phyloP scores from a whole-genome alignment of 2,888 invertebrate genomes.

The Nephrotoma flavescens region DNA sequence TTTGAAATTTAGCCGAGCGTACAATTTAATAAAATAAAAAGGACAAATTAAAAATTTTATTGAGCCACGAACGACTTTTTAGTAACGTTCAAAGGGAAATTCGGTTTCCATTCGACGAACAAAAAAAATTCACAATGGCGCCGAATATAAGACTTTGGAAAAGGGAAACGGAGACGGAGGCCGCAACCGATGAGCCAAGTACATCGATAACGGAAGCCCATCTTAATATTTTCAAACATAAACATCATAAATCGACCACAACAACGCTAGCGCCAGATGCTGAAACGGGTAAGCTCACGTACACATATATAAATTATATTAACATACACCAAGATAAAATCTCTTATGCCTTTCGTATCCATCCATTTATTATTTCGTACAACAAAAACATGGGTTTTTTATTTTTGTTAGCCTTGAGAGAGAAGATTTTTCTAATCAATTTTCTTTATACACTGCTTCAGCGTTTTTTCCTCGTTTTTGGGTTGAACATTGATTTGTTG shows the following conservation, averaged over 20 bases:
- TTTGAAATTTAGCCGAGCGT: not conserved
- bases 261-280: not conserved
- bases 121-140: slow-evolving; percentile 11
- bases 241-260: not conserved
- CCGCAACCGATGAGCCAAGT: not conserved
- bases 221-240: not conserved
- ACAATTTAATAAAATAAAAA: not conserved
- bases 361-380: not conserved
- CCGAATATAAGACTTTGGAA: slow-evolving; percentile 13
- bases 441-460: not conserved
- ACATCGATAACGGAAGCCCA: not conserved
- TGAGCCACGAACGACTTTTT: not conserved
- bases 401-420: not conserved
- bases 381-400: not conserved
- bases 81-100: not conserved
- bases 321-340: not conserved
- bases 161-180: slow-evolving; percentile 7
- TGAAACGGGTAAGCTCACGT: not conserved
- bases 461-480: not conserved
- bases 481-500: not conserved
- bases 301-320: not conserved
- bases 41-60: not conserved
- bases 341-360: not conserved
- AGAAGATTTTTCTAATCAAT: not conserved
- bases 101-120: not conserved